Percentiles rank a stretch among this genome's conserved stretches.
Evolutionary conservation across 1,140 invertebrate species (phyloP).

Genomic region (Drosophila bocki): DNA sequence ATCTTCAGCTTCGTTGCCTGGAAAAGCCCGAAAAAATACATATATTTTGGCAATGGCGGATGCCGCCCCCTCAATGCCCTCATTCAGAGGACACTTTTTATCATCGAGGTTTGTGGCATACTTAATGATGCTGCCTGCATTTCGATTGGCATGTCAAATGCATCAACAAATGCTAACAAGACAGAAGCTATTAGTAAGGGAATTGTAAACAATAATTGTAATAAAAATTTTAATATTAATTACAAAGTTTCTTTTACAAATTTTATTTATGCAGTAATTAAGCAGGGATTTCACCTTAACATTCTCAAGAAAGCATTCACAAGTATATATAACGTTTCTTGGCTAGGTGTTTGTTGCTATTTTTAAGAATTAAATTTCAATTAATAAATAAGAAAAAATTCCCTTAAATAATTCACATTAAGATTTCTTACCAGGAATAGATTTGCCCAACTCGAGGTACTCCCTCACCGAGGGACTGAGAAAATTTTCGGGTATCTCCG

Average conservation of each 20-base stretch:
- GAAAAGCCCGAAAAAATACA: conserved; percentile 15
- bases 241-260: not conserved
- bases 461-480: conserved; percentile 93
- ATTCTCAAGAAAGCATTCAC: not conserved
- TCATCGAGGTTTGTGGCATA: conserved; percentile 7
- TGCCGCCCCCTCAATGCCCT: not conserved
- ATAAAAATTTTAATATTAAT: not conserved
- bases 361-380: no score
- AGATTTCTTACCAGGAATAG: conserved; percentile 90
- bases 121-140: conserved; percentile 30
- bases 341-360: no score
- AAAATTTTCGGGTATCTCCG: conserved; percentile 90
- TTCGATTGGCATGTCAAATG: conserved; percentile 50
- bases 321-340: no score
- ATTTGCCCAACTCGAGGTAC: conserved; percentile 93
- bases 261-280: not conserved
- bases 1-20: conserved; percentile 18
- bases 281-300: not conserved
- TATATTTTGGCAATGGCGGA: conserved; percentile 15
- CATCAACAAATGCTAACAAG: conserved; percentile 8
- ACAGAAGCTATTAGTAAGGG: not conserved
- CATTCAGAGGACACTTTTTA: conserved; percentile 8
- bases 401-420: not conserved
- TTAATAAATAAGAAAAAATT: no score
- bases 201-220: not conserved